Evolutionary conservation across 2,797 vertebrate species (phyloP).

Genomic region (Crax fasciolata): DNA sequence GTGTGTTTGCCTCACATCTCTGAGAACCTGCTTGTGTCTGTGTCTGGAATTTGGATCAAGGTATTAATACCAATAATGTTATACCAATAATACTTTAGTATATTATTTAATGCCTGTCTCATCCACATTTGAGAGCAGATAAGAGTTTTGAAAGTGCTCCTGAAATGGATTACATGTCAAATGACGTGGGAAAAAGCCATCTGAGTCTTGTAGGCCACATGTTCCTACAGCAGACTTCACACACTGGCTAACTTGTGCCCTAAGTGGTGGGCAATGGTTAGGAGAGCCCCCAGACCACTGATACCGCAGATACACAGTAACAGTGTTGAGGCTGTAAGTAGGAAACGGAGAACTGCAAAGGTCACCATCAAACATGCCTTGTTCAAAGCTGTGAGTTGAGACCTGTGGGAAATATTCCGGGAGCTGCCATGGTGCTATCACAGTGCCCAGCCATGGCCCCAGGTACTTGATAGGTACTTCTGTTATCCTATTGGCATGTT

Average conservation of each 20-base stretch:
- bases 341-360: background rate
- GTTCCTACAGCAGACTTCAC: no score
- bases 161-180: background rate
- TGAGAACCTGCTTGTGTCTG: fast-evolving
- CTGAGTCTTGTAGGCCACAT: background rate
- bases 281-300: background rate
- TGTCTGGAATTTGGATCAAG: background rate
- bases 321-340: background rate
- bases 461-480: background rate
- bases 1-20: background rate
- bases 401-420: background rate
- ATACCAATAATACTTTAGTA: background rate
- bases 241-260: background rate
- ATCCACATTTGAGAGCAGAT: background rate
- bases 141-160: background rate
- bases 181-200: background rate
- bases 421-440: background rate
- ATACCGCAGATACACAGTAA: background rate
- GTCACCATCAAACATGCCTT: background rate
- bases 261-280: background rate
- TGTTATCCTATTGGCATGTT: background rate
- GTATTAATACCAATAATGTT: background rate
- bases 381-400: background rate
- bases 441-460: background rate
- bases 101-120: background rate